phyloP scores from a whole-genome alignment of 53 echinoderm and acorn worm species.

The Stichopus horrens region DNA sequence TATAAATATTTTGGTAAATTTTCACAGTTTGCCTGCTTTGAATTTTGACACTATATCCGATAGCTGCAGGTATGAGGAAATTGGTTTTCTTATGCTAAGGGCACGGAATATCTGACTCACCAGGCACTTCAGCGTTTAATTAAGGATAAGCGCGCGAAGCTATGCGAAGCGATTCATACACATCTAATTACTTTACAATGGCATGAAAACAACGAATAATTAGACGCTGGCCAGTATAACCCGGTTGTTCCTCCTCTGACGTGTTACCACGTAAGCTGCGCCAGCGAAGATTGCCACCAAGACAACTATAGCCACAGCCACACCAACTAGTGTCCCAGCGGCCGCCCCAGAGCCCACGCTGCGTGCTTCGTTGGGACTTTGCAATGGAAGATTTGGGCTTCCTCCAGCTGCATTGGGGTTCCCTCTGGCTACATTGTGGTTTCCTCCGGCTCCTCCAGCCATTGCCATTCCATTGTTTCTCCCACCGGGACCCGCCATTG shows the following conservation, averaged over 20 bases:
- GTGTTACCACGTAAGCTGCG: constrained; percentile 67
- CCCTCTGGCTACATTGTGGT: neutral
- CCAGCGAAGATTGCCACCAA: constrained; percentile 77
- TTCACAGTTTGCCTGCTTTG: too few relatives aligned
- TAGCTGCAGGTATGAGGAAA: too few relatives aligned
- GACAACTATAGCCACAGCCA: constrained; percentile 73
- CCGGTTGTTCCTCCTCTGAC: constrained; percentile 67
- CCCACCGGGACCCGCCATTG: constrained; percentile 1
- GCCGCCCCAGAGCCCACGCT: constrained; percentile 25
- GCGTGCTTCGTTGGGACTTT: constrained; percentile 10
- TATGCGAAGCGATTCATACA: too few relatives aligned
- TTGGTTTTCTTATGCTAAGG: too few relatives aligned
- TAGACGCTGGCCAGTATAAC: constrained; percentile 71
- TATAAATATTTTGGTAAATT: too few relatives aligned
- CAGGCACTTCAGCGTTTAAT: too few relatives aligned
- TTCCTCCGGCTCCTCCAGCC: neutral
- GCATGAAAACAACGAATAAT: neutral
- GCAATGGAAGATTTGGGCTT: constrained; percentile 6
- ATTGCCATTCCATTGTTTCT: neutral
- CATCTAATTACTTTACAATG: too few relatives aligned
- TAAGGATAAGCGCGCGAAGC: too few relatives aligned
- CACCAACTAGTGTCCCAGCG: constrained; percentile 70
- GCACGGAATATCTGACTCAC: too few relatives aligned
- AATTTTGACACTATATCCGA: too few relatives aligned
- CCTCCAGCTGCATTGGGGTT: neutral